phyloP scores from a whole-genome alignment of 2,797 vertebrate genomes.

The Salmo trutta region DNA sequence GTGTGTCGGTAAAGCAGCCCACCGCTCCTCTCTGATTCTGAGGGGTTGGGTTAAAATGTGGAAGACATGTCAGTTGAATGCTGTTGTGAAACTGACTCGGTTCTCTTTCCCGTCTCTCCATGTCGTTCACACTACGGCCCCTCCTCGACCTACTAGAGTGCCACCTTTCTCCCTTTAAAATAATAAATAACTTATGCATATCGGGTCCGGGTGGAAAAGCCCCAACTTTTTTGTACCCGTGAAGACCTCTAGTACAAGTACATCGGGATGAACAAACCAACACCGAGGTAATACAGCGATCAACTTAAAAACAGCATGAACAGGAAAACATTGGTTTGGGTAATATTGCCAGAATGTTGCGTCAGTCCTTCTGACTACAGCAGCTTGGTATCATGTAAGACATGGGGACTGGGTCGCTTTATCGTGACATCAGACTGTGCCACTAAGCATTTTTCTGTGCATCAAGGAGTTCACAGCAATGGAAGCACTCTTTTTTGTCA shows the following conservation, averaged over 20 bases:
- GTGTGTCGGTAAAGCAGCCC: no score
- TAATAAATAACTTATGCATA: no score
- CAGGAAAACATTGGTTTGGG: background rate
- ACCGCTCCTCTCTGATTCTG: no score
- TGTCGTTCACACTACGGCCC: no score
- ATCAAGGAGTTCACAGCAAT: background rate
- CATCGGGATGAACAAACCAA: conserved; percentile 6
- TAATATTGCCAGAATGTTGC: conserved; percentile 17
- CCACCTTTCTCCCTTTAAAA: no score
- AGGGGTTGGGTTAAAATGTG: no score
- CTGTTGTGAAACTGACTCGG: no score
- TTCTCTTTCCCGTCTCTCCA: no score
- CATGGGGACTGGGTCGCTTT: background rate
- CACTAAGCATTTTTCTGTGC: conserved; percentile 8
- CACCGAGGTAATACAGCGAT: no score
- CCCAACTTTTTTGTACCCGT: background rate
- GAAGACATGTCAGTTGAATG: no score
- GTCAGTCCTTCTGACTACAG: conserved; percentile 27
- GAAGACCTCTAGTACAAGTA: background rate
- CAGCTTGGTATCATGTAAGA: conserved; percentile 22
- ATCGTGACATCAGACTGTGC: conserved; percentile 2
- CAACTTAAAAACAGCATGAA: background rate
- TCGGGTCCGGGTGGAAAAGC: no score
- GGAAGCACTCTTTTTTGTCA: background rate
- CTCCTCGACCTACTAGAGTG: no score